A percentile compares a stretch with the other conserved stretches of the same genome.
These are phyloP conservation scores for Botia kubotai DNA, from an alignment of 2,797 vertebrate genomes.

Conservation along the genomic window DNA sequence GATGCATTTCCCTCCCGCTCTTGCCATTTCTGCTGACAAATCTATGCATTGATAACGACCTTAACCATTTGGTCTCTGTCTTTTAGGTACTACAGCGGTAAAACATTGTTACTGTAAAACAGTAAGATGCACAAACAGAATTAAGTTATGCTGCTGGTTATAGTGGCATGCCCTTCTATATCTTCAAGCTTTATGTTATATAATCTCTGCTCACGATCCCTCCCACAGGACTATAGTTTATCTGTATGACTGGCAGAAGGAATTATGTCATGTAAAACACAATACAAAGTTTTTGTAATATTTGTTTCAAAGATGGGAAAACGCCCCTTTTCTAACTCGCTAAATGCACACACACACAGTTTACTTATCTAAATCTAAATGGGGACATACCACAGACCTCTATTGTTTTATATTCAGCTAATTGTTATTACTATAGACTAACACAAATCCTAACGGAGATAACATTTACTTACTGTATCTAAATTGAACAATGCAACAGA, in stretches of 20 bases:
- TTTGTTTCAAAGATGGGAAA: not conserved
- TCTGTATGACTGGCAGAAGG: not conserved
- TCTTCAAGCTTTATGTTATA: not conserved
- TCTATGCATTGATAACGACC: not conserved
- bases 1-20: not conserved
- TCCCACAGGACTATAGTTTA: not conserved
- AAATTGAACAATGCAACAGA: no score
- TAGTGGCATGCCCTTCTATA: conserved; percentile 16
- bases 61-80: not conserved
- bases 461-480: no score
- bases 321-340: not conserved
- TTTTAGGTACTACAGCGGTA: not conserved
- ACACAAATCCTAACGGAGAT: no score
- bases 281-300: conserved; percentile 1
- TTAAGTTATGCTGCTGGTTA: conserved; percentile 12
- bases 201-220: conserved; percentile 30
- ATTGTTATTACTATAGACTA: no score
- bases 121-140: not conserved
- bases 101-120: not conserved
- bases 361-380: not conserved
- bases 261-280: not conserved
- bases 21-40: not conserved
- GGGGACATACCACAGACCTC: no score
- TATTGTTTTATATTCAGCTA: no score
- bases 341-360: not conserved